These are phyloP conservation scores for Erebia ligea DNA, from an alignment of 2,888 invertebrate genomes.

Conservation along the genomic window DNA sequence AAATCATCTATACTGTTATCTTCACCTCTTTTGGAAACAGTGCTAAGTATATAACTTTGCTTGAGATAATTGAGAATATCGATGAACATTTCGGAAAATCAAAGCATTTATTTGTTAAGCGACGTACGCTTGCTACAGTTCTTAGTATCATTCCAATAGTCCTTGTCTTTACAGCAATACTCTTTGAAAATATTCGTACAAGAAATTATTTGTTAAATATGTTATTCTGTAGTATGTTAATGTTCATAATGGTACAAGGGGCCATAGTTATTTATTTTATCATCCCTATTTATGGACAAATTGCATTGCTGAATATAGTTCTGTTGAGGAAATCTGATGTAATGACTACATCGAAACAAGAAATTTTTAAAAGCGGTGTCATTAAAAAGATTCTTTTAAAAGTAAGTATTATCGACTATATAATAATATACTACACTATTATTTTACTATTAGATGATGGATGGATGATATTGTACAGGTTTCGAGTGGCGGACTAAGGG, in stretches of 20 bases:
- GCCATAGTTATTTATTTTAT: slow-evolving; percentile 51
- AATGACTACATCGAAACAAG: slow-evolving; percentile 39
- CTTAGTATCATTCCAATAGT: slow-evolving; percentile 47
- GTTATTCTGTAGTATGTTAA: slow-evolving; percentile 48
- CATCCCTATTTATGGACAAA: slow-evolving; percentile 51
- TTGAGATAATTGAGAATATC: slow-evolving; percentile 51
- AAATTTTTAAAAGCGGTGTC: slow-evolving; percentile 44
- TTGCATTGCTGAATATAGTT: slow-evolving; percentile 51
- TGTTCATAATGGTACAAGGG: slow-evolving; percentile 56
- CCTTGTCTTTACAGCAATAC: slow-evolving; percentile 43
- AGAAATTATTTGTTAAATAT: neutral
- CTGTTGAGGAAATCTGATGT: slow-evolving; percentile 47
- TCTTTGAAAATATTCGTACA: slow-evolving; percentile 45
- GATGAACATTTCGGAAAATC: slow-evolving; percentile 51
- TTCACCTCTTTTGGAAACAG: slow-evolving; percentile 51
- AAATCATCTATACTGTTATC: slow-evolving; percentile 52
- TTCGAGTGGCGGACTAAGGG: no score
- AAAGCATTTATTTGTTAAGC: slow-evolving; percentile 46
- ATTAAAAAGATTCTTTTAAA: slow-evolving; percentile 42
- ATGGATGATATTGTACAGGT: no score
- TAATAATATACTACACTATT: no score
- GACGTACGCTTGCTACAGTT: slow-evolving; percentile 46
- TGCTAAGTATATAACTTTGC: slow-evolving; percentile 50
- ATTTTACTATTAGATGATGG: no score
- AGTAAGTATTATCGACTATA: slow-evolving; percentile 45